A percentile compares a stretch with the other conserved stretches of the same genome.
phyloP scores from a whole-genome alignment of 2,797 vertebrate species.

The Takifugu ocellatus region DNA sequence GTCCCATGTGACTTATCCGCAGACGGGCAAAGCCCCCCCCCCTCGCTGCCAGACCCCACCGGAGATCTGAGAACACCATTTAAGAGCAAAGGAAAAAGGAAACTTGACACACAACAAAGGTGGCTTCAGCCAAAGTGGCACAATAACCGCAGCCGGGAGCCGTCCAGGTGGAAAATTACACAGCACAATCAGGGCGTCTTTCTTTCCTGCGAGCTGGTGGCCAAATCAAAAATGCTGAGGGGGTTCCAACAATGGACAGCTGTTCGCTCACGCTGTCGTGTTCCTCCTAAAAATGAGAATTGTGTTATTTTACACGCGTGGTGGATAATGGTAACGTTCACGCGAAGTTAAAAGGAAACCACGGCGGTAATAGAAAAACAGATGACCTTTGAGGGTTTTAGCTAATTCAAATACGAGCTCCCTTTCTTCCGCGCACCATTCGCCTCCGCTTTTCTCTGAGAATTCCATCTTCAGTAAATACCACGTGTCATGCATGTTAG shows the following conservation, averaged over 20 bases:
- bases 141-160: conserved; percentile 41
- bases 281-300: conserved; percentile 59
- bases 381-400: conserved; percentile 49
- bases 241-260: conserved; percentile 45
- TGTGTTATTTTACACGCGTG: conserved; percentile 42
- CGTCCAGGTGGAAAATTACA: conserved; percentile 72
- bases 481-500: conserved; percentile 70
- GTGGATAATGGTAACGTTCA: conserved; percentile 39
- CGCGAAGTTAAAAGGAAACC: conserved; percentile 52
- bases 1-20: conserved; percentile 64
- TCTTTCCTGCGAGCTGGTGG: conserved; percentile 23
- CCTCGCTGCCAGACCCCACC: conserved; percentile 39
- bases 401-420: conserved; percentile 67
- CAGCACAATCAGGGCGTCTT: conserved; percentile 65
- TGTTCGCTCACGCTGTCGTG: conserved; percentile 58
- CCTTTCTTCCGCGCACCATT: conserved; percentile 37
- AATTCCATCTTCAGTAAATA: conserved; percentile 71
- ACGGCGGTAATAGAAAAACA: conserved; percentile 27
- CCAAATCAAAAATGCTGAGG: conserved; percentile 46
- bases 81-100: conserved; percentile 20
- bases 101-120: conserved; percentile 33
- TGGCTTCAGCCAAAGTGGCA: conserved; percentile 35
- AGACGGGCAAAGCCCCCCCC: conserved; percentile 26
- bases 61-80: conserved; percentile 38
- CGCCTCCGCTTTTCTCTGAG: conserved; percentile 50